Evolutionary conservation across 2,888 invertebrate genomes (phyloP), one percentile per base, ranked within the genome.

Genomic region (Gastrophysa polygoni): DNA sequence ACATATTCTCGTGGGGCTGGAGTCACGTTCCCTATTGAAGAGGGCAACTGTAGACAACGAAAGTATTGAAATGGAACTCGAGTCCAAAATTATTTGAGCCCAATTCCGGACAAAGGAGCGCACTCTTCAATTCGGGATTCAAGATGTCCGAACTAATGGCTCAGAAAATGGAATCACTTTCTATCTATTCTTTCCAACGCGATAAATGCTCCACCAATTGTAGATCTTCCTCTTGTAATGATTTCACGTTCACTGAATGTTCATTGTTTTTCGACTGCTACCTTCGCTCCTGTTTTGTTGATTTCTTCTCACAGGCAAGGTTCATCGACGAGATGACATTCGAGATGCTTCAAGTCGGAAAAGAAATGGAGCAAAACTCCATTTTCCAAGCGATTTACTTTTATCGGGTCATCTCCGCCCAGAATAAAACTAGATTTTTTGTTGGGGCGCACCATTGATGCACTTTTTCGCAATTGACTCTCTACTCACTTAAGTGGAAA

Each of bases 141-240:
- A 52, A 57, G 56, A 63, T 24, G 56, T 63, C 29, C 28, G 49
- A 48, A 56, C 64, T 79, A 79, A 79, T 79, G 78, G 77, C 73
- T 74, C 74, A 77, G 78, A 78, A 80, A 80, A 80, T 78, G 74
- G 74, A 77, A 79, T 78, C 77, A 77, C 77, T 76, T 78, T 77
- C 76, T 70, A 72, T 77, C 73, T 75, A 77, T 79, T 78, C 77
- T 76, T 76, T 76, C 57, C 29, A 17, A 11, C 68, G 69, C 66
- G 49, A 66, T 59, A 66, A 68, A 68, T 62, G 66, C 66, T 66
- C 60, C 67, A 64, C 68, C 71, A 66, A 71, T 69, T 71, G 73
- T 70, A 69, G 3, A 24, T 5, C 24, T 7, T 24, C 24, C 24
- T 24, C 7, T 24, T 24, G 24, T 24, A 5, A 3, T 24, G 7